Percentiles rank a stretch among this genome's conserved stretches.
phyloP scores from a whole-genome alignment of 2,113 vertebrate genomes.

The Eudyptes chrysolophus region DNA sequence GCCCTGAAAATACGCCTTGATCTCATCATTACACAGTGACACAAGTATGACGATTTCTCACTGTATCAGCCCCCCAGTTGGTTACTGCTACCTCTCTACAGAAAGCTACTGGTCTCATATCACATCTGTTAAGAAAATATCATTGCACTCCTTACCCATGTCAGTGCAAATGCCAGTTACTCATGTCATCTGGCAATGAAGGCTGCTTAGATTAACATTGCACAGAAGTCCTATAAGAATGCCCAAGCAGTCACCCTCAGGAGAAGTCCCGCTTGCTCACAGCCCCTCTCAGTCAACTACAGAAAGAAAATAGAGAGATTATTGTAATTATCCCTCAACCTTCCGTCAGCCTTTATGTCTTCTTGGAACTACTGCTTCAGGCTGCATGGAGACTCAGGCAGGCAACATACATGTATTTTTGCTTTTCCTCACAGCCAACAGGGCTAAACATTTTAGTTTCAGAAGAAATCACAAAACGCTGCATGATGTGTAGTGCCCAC shows the following conservation, averaged over 20 bases:
- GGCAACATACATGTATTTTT: not conserved
- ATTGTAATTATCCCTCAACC: not conserved
- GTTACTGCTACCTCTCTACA: not conserved
- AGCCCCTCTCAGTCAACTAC: not conserved
- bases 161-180: not conserved
- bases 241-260: not conserved
- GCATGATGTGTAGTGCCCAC: fast-evolving
- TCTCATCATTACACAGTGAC: not conserved
- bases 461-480: not conserved
- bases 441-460: not conserved
- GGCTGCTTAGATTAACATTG: not conserved
- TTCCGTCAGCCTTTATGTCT: not conserved
- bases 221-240: not conserved
- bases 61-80: fast-evolving
- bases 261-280: not conserved
- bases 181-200: not conserved
- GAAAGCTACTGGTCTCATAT: not conserved
- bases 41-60: not conserved
- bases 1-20: not conserved
- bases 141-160: not conserved
- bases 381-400: not conserved
- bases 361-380: not conserved
- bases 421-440: not conserved
- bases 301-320: not conserved
- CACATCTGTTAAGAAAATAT: not conserved